These are phyloP conservation scores for Odiellus spinosus DNA, from an alignment of 2,888 invertebrate species.

Conservation along the genomic window DNA sequence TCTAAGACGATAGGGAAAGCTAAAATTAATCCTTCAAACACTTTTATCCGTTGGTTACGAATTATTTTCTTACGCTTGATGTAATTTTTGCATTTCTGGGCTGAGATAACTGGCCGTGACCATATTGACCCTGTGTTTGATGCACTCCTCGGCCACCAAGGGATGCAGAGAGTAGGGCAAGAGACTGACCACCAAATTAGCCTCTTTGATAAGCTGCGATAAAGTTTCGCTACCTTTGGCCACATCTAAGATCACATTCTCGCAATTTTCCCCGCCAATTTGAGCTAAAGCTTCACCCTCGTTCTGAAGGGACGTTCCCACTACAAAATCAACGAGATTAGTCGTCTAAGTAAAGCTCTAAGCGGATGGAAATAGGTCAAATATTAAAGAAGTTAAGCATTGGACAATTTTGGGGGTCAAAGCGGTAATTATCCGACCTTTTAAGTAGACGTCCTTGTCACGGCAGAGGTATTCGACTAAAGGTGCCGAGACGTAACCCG, in stretches of 20 bases:
- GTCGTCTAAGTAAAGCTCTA: too few species aligned
- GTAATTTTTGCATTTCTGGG: conserved; percentile 60
- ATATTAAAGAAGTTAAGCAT: too few species aligned
- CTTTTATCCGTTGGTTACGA: too few species aligned
- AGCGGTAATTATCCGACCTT: too few species aligned
- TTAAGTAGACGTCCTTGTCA: conserved; percentile 47
- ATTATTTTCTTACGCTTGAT: conserved; percentile 44
- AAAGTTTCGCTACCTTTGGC: conserved; percentile 50
- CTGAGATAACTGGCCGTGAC: conserved; percentile 92
- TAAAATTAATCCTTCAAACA: conserved; percentile 2
- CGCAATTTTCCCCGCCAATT: conserved; percentile 43
- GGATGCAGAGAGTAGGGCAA: conserved; percentile 83
- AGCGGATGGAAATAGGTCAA: too few species aligned
- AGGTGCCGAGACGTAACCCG: conserved; percentile 86
- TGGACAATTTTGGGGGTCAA: too few species aligned
- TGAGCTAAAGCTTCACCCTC: conserved; percentile 70
- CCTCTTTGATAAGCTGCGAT: conserved; percentile 49
- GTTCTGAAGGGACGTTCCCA: conserved; percentile 64
- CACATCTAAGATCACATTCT: conserved; percentile 67
- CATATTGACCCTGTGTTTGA: conserved; percentile 70
- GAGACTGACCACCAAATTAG: conserved; percentile 45
- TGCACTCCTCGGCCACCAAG: conserved; percentile 64
- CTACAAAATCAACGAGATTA: conserved; percentile 6
- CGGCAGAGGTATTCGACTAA: conserved; percentile 83
- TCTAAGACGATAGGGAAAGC: conserved; percentile 33